These are phyloP conservation scores for Verasper variegatus DNA, from an alignment of 2,113 vertebrate species.

Conservation along the genomic window DNA sequence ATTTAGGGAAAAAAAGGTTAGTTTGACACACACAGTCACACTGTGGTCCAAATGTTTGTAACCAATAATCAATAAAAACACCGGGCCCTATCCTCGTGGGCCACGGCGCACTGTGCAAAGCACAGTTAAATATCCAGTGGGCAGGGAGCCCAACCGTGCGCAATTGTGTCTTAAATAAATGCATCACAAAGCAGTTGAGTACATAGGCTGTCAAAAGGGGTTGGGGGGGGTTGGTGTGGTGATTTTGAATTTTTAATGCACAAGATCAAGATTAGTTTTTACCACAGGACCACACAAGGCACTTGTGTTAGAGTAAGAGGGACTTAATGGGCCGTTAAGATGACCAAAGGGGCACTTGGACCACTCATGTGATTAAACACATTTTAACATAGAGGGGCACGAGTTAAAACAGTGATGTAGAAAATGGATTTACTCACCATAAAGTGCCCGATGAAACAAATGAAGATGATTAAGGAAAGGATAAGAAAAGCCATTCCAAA, in stretches of 20 bases:
- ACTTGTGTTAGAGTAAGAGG: slow-evolving; percentile 23
- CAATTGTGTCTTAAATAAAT: too few species aligned
- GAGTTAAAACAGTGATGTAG: not conserved
- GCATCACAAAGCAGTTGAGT: too few species aligned
- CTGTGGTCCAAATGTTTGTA: too few species aligned
- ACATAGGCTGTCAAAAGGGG: not conserved
- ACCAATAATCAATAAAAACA: not conserved
- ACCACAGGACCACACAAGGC: slow-evolving; percentile 9
- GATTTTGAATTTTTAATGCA: not conserved
- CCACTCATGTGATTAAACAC: slow-evolving; percentile 26
- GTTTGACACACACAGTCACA: too few species aligned
- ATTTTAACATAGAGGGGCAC: slow-evolving; percentile 5
- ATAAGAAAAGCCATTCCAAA: slow-evolving; percentile 92
- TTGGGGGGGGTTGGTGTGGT: not conserved
- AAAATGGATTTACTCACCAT: slow-evolving; percentile 83
- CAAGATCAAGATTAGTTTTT: slow-evolving; percentile 1
- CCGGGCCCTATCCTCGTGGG: too few species aligned
- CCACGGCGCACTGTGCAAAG: too few species aligned
- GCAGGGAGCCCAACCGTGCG: not conserved
- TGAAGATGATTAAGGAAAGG: slow-evolving; percentile 91
- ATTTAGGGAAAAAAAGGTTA: too few species aligned
- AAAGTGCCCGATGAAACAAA: slow-evolving; percentile 95
- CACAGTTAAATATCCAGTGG: not conserved
- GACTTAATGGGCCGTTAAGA: slow-evolving; percentile 29
- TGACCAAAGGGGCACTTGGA: slow-evolving; percentile 32